Evolutionary conservation across 1,140 invertebrate species (phyloP), one percentile per base, ranked within the genome.

Genomic region (Drosophila auraria): DNA sequence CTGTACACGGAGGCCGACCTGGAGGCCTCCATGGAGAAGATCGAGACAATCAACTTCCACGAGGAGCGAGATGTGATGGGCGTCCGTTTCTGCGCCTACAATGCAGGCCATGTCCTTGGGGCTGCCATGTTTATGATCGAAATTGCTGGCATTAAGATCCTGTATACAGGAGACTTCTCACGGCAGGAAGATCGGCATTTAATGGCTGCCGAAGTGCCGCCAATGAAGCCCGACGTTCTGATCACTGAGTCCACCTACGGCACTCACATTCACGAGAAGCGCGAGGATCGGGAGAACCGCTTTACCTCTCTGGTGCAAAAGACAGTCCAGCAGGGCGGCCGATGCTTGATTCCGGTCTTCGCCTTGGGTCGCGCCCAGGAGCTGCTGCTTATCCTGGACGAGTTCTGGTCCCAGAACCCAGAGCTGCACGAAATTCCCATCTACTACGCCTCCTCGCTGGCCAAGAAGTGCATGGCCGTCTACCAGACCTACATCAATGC

Each of bases 81-180:
- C 6, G 96, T 99, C 0, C 96, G 97, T 83, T 99, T 99, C 93
- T 99, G 99, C 97, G 98, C 98, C 1, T 99, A 99, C 93, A 99
- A 99, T 93, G 99, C 98, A 2, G 99, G 99, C 0, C 99, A 99
- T 94, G 99, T 99, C 0, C 93, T 99, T 1, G 99, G 99, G 0
- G 99, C 99, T 8, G 99, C 99, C 30, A 99, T 99, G 99, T 99
- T 99, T 92, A 99, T 99, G 98, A 98, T 99, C 64, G 99, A 99
- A 95, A 99, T 99, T 75, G 99, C 99, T 58, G 99, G 98, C 30
- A 97, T 99, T 15, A 98, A 98, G 94, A 96, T 99, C 61, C 93
- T 99, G 2, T 99, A 99, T 91, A 99, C 99, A 0, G 99, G 99
- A 0, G 99, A 99, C 91, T 99, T 99, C 93, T 99, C 98, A 20